A percentile compares a stretch with the other conserved stretches of the same genome.
Evolutionary conservation across 2,113 vertebrate genomes (phyloP).

Genomic region (Heterotilapia buettikoferi): DNA sequence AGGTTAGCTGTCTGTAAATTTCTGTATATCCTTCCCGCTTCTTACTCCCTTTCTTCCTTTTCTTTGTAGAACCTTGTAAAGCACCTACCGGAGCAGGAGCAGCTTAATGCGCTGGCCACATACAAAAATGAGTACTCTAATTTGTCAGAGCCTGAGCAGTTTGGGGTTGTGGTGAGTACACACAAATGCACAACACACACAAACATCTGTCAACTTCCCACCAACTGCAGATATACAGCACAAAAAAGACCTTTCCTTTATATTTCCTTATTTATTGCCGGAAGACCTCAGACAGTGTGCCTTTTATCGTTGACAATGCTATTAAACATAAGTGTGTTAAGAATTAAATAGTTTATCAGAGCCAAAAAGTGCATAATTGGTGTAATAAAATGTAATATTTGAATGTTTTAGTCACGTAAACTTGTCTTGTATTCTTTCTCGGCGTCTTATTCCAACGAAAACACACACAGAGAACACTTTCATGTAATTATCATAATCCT

Average conservation of each 20-base stretch:
- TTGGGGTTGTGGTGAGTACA: conserved; percentile 90
- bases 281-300: neutral
- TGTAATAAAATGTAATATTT: neutral
- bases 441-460: neutral
- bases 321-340: neutral
- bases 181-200: neutral
- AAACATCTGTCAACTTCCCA: neutral
- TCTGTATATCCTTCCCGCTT: neutral
- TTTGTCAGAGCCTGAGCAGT: conserved; percentile 93
- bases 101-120: conserved; percentile 81
- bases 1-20: neutral
- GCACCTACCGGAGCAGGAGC: conserved; percentile 90
- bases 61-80: conserved; percentile 77
- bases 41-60: neutral
- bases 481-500: conserved; percentile 38
- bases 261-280: neutral
- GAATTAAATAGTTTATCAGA: neutral
- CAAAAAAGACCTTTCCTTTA: neutral
- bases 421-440: neutral
- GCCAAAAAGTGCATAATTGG: neutral
- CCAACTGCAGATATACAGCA: neutral
- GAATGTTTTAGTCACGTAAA: neutral
- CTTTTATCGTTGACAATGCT: neutral
- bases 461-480: neutral
- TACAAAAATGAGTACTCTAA: conserved; percentile 81